Base-by-base conservation (phyloP, 2,888 invertebrate genomes). In the Clanis bilineata region DNA sequence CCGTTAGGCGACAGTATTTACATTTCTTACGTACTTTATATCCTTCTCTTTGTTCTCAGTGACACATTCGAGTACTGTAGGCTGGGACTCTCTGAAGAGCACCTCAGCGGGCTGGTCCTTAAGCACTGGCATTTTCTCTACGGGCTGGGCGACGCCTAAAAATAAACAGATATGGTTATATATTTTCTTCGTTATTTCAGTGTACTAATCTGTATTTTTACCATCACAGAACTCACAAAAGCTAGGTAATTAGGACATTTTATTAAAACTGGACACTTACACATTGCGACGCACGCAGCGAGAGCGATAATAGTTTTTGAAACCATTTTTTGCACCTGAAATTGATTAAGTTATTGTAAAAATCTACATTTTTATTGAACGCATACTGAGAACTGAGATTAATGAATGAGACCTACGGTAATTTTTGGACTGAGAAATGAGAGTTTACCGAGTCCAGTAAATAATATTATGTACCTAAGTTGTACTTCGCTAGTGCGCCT, bases 61-160 rank as follows among this genome's bases (percentile, higher is more conserved):
- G 6, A 66, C 56, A 56, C 88, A 88, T 28, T 84, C 79, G 6
- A 88, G 61, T 0, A 74, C 62, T 0, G 80, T 72, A 0, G 74
- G 72, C 38, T 77, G 72, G 0, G 75, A 68, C 5, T 77, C 78
- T 32, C 69, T 74, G 74, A 83, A 88, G 0, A 84, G 68, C 0
- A 84, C 76, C 45, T 85, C 83, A 0, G 70, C 59, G 0, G 78
- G 77, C 1, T 76, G 69, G 0, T 82, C 80, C 47, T 74, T 77
- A n/a, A 86, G 55, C 0, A 82, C 75, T 0, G 82, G 82, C 18
- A 63, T 58, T 38, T 76, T 69, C 1, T 73, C 71, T 2, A 78
- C 70, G 0, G 85, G 85, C 12, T 71, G 74, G 1, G 79, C 65
- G 7, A 62, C 51, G 56, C 71, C 74, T 75, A 59, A n/a, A n/a